Conservation (phyloP, 2,113 vertebrate genomes). For the Antechinus stuartii region DNA sequence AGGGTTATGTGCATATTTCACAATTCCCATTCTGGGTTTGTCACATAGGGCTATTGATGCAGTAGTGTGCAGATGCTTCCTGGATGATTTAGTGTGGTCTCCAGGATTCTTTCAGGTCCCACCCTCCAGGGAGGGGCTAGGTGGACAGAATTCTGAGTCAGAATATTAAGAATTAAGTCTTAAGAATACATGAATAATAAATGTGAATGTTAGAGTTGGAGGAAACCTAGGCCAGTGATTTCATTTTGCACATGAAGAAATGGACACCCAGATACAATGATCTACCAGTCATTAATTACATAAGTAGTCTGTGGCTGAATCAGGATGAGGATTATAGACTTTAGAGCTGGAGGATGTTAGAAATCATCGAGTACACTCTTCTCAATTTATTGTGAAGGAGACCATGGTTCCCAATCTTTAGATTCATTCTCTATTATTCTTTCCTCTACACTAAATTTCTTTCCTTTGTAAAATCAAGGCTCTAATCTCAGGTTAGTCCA, state of each 20-base stretch:
- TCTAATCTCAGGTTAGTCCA: not conserved
- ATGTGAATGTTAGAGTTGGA: constrained; percentile 2
- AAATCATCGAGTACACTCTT: not conserved
- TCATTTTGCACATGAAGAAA: not conserved
- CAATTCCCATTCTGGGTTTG: not conserved
- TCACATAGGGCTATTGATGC: not conserved
- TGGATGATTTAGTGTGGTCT: not conserved
- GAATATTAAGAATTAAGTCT: constrained; percentile 11
- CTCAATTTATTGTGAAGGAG: not conserved
- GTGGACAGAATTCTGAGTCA: not conserved
- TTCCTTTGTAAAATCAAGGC: not conserved
- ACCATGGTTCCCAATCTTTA: not conserved
- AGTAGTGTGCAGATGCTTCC: too few relatives aligned
- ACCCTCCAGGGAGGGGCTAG: not conserved
- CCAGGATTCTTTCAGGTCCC: not conserved
- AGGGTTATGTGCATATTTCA: not conserved
- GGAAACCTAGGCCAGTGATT: constrained; percentile 9
- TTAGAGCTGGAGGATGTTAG: not conserved
- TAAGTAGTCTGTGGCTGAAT: not conserved
- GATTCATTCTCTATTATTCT: not conserved
- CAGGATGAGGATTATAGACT: not conserved
- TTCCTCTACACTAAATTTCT: not conserved
- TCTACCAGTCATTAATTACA: not conserved
- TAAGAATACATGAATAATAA: constrained; percentile 9
- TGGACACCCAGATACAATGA: not conserved